Evolutionary conservation across 2,797 vertebrate species (phyloP).

Genomic region (Sebastes diploproa): DNA sequence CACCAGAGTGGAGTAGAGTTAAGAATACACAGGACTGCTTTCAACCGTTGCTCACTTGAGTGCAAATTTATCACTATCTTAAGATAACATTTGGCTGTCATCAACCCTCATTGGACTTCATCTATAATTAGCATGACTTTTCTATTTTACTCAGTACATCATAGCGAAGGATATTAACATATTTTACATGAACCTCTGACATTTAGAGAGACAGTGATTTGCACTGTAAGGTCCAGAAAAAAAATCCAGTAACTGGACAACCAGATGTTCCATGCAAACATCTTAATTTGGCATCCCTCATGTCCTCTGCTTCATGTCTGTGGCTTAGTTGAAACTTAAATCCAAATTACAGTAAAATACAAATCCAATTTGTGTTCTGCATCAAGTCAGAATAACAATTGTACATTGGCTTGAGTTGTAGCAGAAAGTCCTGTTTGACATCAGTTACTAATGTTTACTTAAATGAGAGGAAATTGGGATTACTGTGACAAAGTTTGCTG

Average conservation of each 20-base stretch:
- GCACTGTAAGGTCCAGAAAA: constrained; percentile 19
- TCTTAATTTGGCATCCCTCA: constrained; percentile 28
- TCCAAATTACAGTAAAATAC: constrained; percentile 57
- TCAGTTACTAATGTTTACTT: constrained; percentile 40
- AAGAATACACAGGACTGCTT: constrained; percentile 65
- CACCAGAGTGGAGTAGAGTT: constrained; percentile 67
- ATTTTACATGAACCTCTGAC: constrained; percentile 35
- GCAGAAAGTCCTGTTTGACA: constrained; percentile 44
- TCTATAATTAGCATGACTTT: constrained; percentile 46
- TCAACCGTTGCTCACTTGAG: constrained; percentile 53
- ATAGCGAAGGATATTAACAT: constrained; percentile 25
- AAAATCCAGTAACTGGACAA: constrained; percentile 12
- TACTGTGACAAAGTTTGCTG: constrained; percentile 40
- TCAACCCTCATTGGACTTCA: constrained; percentile 46
- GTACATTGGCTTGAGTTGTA: constrained; percentile 52
- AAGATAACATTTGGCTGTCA: constrained; percentile 63
- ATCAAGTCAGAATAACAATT: constrained; percentile 49
- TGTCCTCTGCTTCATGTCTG: constrained; percentile 61
- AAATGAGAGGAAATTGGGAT: constrained; percentile 52
- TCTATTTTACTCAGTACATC: constrained; percentile 35
- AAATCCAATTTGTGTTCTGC: constrained; percentile 63
- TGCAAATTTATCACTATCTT: constrained; percentile 60
- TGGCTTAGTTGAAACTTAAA: constrained; percentile 54
- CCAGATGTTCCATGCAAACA: constrained; percentile 33
- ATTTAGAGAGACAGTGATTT: constrained; percentile 27